These are phyloP conservation scores for Stratiomys singularior DNA, from an alignment of 2,888 invertebrate species.

Conservation along the genomic window DNA sequence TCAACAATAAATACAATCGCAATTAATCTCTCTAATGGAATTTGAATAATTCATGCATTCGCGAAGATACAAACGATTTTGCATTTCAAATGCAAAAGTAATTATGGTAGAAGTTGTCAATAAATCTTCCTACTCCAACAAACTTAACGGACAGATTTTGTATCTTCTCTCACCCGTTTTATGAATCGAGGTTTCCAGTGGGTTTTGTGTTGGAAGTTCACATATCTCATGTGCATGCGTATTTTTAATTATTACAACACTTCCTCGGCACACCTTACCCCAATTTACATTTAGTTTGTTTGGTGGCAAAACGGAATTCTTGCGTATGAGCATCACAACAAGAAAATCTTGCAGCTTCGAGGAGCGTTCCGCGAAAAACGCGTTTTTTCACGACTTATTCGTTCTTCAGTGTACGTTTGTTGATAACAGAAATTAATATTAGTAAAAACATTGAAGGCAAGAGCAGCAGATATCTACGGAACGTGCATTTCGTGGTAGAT, in stretches of 20 bases:
- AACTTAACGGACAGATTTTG: conserved; percentile 17
- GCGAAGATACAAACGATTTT: conserved; percentile 6
- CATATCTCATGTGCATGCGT: not conserved
- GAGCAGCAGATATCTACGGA: conserved; percentile 4
- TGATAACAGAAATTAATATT: conserved; percentile 35
- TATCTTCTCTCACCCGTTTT: conserved; percentile 8
- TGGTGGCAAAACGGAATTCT: conserved; percentile 26
- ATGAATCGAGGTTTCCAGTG: conserved; percentile 9
- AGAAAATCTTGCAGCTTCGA: conserved; percentile 15
- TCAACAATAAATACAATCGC: not conserved
- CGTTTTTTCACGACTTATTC: conserved; percentile 3
- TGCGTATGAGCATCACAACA: conserved; percentile 33
- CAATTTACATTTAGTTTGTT: conserved; percentile 12
- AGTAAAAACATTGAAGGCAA: conserved; percentile 28
- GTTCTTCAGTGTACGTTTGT: not conserved
- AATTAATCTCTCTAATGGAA: not conserved
- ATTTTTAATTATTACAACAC: conserved; percentile 20
- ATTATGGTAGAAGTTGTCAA: conserved; percentile 15
- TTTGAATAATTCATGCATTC: conserved; percentile 9
- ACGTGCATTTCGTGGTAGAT: conserved; percentile 27
- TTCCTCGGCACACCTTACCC: conserved; percentile 34
- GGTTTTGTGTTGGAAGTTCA: not conserved
- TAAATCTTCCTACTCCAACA: not conserved
- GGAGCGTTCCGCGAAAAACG: not conserved
- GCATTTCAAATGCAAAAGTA: conserved; percentile 35